A percentile compares a stretch with the other conserved stretches of the same genome.
These are phyloP conservation scores for Sardinella longiceps DNA, from an alignment of 2,797 vertebrate species.

Conservation along the genomic window DNA sequence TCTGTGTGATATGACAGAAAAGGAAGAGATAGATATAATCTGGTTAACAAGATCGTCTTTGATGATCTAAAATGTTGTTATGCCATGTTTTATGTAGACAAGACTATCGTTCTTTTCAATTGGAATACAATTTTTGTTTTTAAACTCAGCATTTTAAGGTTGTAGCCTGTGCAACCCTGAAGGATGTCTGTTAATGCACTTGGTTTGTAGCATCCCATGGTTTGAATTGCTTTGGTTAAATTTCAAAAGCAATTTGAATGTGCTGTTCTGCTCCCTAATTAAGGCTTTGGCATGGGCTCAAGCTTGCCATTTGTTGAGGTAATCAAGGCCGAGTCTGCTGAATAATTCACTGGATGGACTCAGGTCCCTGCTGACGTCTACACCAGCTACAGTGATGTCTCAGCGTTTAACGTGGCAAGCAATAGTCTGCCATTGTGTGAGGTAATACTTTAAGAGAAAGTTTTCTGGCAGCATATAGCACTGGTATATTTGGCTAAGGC, in stretches of 20 bases:
- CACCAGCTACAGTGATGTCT: neutral
- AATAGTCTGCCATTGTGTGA: neutral
- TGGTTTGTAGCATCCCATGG: neutral
- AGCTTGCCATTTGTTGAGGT: constrained; percentile 35
- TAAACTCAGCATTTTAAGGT: neutral
- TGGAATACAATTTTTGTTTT: neutral
- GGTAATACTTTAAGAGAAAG: neutral
- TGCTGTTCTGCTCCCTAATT: constrained; percentile 12
- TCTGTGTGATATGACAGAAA: neutral
- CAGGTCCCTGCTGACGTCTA: neutral
- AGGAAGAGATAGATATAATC: neutral
- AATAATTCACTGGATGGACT: constrained; percentile 31
- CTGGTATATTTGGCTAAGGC: neutral
- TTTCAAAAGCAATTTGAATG: neutral
- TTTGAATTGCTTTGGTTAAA: neutral
- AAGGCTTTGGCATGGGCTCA: constrained; percentile 3
- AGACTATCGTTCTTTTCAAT: neutral
- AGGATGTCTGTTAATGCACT: neutral
- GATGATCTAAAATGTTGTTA: neutral
- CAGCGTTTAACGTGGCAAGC: constrained; percentile 18
- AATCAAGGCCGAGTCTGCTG: constrained; percentile 19
- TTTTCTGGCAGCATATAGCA: neutral
- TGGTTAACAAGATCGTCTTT: neutral
- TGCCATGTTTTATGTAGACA: too few species aligned
- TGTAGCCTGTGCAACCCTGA: neutral